phyloP scores from a whole-genome alignment of 2,888 invertebrate species.

The Prosapia bicincta region DNA sequence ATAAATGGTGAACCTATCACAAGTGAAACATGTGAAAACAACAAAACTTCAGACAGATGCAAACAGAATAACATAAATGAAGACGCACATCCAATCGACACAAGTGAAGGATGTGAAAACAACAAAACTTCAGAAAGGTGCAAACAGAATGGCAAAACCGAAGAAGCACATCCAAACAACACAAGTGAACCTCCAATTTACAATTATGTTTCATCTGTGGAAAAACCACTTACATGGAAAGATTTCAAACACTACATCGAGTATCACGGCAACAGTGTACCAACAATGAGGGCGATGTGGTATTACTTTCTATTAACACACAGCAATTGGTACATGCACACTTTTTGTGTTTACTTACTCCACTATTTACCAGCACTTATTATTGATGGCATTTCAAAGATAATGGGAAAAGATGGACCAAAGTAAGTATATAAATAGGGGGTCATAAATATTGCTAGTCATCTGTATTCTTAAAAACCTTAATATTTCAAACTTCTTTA shows the following conservation, averaged over 20 bases:
- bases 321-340: conserved; percentile 52
- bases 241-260: conserved; percentile 53
- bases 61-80: too few relatives aligned
- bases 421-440: too few relatives aligned
- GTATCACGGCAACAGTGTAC: conserved; percentile 33
- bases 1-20: neutral
- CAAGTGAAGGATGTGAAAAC: conserved; percentile 1
- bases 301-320: conserved; percentile 57
- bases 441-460: too few relatives aligned
- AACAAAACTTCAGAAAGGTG: neutral
- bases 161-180: neutral
- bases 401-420: conserved; percentile 61
- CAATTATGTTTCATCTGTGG: conserved; percentile 79
- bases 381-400: conserved; percentile 58
- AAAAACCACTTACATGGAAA: conserved; percentile 78
- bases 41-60: neutral
- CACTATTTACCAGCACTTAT: conserved; percentile 70
- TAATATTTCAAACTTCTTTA: too few relatives aligned
- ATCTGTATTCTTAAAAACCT: too few relatives aligned
- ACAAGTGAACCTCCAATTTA: conserved; percentile 53
- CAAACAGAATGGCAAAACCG: too few relatives aligned
- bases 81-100: neutral
- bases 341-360: conserved; percentile 57
- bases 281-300: conserved; percentile 41
- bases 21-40: neutral